Percentiles rank a stretch among this genome's conserved stretches.
Conservation (phyloP, 2,113 vertebrate species). For the Hippopotamus amphibius region DNA sequence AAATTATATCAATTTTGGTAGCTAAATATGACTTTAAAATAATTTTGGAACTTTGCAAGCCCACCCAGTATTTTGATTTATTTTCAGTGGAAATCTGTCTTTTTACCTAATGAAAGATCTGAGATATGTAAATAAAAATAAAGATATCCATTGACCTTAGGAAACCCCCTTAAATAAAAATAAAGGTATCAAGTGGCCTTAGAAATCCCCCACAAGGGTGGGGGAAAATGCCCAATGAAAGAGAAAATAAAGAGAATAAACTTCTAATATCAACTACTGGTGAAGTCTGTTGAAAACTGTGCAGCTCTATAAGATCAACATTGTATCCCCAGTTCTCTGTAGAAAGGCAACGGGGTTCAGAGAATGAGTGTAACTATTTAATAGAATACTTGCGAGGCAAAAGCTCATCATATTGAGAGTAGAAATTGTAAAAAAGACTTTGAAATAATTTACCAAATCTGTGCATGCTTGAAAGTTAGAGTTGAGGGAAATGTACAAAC, state of each 20-base stretch:
- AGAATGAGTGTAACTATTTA: neutral
- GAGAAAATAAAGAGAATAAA: neutral
- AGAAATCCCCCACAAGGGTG: neutral
- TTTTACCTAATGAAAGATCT: neutral
- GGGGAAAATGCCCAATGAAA: neutral
- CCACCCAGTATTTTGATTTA: conserved; percentile 57
- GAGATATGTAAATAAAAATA: conserved; percentile 57
- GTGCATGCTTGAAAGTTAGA: neutral
- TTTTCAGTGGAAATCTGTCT: conserved; percentile 56
- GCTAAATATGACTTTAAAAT: conserved; percentile 57
- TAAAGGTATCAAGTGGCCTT: conserved; percentile 37
- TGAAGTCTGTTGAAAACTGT: conserved; percentile 45
- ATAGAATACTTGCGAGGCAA: neutral
- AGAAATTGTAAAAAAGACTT: neutral
- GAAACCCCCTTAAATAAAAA: conserved; percentile 30
- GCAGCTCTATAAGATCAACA: neutral
- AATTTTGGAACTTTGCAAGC: conserved; percentile 50
- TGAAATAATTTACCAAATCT: neutral
- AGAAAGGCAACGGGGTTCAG: neutral
- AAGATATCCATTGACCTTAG: neutral
- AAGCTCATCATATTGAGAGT: neutral
- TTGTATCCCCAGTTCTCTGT: neutral
- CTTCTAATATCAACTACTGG: neutral
- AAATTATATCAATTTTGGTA: conserved; percentile 36
- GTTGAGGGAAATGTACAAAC: neutral